Conservation (phyloP, 2,797 vertebrate species). For the Manis crassicaudata region DNA sequence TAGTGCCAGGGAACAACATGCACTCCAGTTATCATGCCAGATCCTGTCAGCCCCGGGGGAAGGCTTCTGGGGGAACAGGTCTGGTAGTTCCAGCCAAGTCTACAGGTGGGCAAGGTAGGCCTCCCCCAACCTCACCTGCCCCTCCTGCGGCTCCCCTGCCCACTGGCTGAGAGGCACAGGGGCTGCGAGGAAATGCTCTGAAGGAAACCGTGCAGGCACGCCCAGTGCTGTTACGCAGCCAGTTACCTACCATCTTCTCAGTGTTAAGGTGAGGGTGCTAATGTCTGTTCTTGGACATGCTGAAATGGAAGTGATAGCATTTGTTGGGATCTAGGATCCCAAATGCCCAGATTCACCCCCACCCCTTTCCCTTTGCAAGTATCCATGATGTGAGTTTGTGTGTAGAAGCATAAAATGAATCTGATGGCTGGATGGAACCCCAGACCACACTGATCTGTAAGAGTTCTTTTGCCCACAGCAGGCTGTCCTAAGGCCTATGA, state of each 20-base stretch:
- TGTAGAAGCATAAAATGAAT: background rate
- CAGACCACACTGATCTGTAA: background rate
- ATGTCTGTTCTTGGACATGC: background rate
- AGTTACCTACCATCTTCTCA: background rate
- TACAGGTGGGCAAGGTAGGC: background rate
- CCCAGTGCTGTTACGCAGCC: background rate
- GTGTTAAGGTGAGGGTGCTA: background rate
- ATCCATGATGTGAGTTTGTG: background rate
- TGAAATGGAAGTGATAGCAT: background rate
- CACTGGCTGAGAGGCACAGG: too few species aligned
- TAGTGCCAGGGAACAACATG: background rate
- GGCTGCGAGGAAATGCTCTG: background rate
- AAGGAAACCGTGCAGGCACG: background rate
- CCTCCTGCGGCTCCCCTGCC: too few species aligned
- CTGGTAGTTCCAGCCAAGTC: background rate
- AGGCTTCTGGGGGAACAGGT: background rate
- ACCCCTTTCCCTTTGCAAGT: background rate
- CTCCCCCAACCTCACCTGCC: too few species aligned
- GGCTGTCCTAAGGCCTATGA: background rate
- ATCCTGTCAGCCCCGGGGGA: background rate
- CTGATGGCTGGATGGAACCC: background rate
- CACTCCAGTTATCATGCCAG: background rate
- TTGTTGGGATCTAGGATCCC: background rate
- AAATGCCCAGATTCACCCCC: background rate
- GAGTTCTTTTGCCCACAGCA: background rate